These are phyloP conservation scores for Tenthredo distinguenda DNA, from an alignment of 2,888 invertebrate genomes.

Conservation along the genomic window DNA sequence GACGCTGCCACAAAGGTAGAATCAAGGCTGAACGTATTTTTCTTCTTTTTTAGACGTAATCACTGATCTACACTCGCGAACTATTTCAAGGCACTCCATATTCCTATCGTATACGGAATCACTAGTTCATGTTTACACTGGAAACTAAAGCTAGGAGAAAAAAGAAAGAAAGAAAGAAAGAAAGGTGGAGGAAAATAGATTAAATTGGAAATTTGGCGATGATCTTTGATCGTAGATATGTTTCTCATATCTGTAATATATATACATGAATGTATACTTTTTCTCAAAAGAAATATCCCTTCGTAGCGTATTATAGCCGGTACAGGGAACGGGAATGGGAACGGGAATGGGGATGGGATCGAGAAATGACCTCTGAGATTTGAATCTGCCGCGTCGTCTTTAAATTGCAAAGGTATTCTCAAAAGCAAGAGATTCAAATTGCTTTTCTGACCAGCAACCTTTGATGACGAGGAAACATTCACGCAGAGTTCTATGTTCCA, in stretches of 20 bases:
- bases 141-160: not conserved
- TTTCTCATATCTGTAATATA: not conserved
- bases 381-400: constrained; percentile 20
- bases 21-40: not conserved
- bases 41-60: not conserved
- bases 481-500: constrained; percentile 47
- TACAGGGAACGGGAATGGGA: not conserved
- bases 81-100: not conserved
- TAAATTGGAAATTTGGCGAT: not conserved
- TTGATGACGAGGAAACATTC: constrained; percentile 53
- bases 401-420: constrained; percentile 49
- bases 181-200: not conserved
- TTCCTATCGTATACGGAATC: not conserved
- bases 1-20: not conserved
- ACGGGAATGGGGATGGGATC: not conserved
- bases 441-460: constrained; percentile 52
- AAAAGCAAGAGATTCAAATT: constrained; percentile 55
- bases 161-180: not conserved
- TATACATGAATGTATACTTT: not conserved
- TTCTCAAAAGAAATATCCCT: constrained; percentile 12
- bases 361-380: constrained; percentile 50
- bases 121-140: not conserved
- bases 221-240: not conserved
- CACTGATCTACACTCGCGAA: not conserved
- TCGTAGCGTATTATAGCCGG: not conserved